Conservation (phyloP, 2,113 vertebrate genomes). For the Lasiurus borealis region DNA sequence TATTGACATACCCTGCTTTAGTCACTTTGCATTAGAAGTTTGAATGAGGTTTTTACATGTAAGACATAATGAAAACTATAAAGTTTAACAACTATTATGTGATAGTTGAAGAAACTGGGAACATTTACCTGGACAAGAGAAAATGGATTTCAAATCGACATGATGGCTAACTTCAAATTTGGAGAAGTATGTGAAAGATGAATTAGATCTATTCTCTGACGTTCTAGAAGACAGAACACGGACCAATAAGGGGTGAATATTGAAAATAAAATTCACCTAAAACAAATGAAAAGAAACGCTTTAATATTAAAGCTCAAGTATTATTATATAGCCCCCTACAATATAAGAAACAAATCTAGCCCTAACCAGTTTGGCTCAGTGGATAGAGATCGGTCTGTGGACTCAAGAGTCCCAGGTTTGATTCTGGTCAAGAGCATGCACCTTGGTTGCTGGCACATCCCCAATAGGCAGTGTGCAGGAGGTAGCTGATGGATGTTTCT, state of each 20-base stretch:
- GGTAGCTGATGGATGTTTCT: too few relatives aligned
- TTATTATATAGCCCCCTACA: neutral
- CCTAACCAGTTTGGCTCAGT: too few relatives aligned
- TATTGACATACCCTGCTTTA: neutral
- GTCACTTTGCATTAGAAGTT: neutral
- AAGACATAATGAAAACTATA: neutral
- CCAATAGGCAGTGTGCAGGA: too few relatives aligned
- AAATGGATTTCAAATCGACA: neutral
- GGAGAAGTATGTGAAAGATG: neutral
- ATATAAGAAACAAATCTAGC: neutral
- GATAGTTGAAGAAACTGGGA: neutral
- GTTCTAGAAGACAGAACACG: neutral
- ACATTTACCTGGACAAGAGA: neutral
- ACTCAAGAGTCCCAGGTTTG: too few relatives aligned
- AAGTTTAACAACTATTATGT: neutral
- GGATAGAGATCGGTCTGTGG: too few relatives aligned
- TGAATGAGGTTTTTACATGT: neutral
- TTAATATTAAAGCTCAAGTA: neutral
- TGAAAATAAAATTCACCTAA: neutral
- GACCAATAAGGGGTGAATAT: neutral
- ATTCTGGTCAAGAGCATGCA: too few relatives aligned
- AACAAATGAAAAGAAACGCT: neutral
- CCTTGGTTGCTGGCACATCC: too few relatives aligned
- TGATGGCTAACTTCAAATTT: neutral
- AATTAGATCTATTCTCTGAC: conserved; percentile 22